Base-by-base conservation (phyloP, 2,113 vertebrate genomes). In the Siniperca knerii region DNA sequence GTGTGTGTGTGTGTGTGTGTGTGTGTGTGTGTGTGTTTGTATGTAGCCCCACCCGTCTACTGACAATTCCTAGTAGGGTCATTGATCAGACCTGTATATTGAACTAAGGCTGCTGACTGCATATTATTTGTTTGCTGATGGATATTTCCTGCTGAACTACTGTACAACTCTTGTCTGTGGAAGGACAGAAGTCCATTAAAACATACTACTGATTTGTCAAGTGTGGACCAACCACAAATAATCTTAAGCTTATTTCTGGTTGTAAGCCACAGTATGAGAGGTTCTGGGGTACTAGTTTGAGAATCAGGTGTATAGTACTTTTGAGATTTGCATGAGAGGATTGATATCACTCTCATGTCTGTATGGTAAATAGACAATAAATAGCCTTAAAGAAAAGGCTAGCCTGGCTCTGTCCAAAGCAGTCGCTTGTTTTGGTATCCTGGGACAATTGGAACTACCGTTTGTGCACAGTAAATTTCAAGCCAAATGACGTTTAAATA, bases 21-120 rank as follows among this genome's bases (percentile, higher is more conserved):
- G 37, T 11, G 40, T 67, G 40, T 67, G 57, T 46, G 29, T n/a
- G 44, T 79, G n/a, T 6, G 8, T 29, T 29, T 29, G 29, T 29
- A 6, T 57, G 72, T 3, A 42, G 35, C 81, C 60, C 80, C 65
- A 81, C 57, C 80, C 87, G 1, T 82, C 50, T 79, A 52, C 61
- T 33, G 37, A 77, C 46, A 66, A 8, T 77, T 80, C 58, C 55
- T 55, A 1, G 11, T 4, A 8, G 37, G 71, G 3, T 79, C 74
- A 73, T 80, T 80, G 79, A 87, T 89, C 66, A 81, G 23, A 73
- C 55, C 23, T 18, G n/a, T 29, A 9, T 77, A 82, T 78, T 79
- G 58, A 80, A 52, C 67, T 44, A 4, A 50, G 44, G 52, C 44
- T 78, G 86, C 85, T 87, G 70, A 84, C 71, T 77, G 25, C 67